phyloP scores from a whole-genome alignment of 2,888 invertebrate genomes.

The Leptogaster cylindrica region DNA sequence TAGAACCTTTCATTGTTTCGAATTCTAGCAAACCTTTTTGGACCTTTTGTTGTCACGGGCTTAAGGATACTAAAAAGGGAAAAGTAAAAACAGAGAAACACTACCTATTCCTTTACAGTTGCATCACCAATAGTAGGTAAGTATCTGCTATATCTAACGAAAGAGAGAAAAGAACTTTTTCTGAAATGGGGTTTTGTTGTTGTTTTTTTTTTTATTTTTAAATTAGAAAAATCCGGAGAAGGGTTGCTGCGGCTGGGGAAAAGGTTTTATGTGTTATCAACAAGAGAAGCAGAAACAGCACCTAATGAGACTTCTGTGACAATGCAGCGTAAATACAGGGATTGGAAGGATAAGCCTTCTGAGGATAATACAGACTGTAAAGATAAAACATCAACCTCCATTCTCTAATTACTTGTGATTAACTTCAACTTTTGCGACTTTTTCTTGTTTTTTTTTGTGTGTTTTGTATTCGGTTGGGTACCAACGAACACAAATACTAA shows the following conservation, averaged over 20 bases:
- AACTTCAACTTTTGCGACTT: constrained; percentile 15
- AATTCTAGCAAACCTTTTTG: neutral
- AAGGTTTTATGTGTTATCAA: constrained; percentile 17
- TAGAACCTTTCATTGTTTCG: constrained; percentile 24
- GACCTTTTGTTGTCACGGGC: constrained; percentile 30
- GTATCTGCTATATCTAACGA: constrained; percentile 7
- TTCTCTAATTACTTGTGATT: constrained; percentile 34
- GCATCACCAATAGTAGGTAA: neutral
- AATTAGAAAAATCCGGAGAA: constrained; percentile 21
- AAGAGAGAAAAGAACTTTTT: neutral
- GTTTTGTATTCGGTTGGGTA: constrained; percentile 27
- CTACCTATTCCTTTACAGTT: constrained; percentile 1
- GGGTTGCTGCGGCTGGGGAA: neutral
- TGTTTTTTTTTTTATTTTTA: constrained; percentile 24
- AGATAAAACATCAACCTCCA: constrained; percentile 18
- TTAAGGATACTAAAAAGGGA: constrained; percentile 29
- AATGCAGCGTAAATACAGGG: constrained; percentile 22
- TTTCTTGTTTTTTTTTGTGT: no score
- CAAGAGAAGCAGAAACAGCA: constrained; percentile 7
- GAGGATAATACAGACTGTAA: constrained; percentile 20
- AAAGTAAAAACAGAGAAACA: constrained; percentile 1
- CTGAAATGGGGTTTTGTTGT: no score
- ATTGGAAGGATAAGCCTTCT: neutral
- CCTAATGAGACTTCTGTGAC: constrained; percentile 1
- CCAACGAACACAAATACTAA: constrained; percentile 1